These are phyloP conservation scores for Nestor notabilis DNA, from an alignment of 2,113 vertebrate genomes.

Conservation along the genomic window DNA sequence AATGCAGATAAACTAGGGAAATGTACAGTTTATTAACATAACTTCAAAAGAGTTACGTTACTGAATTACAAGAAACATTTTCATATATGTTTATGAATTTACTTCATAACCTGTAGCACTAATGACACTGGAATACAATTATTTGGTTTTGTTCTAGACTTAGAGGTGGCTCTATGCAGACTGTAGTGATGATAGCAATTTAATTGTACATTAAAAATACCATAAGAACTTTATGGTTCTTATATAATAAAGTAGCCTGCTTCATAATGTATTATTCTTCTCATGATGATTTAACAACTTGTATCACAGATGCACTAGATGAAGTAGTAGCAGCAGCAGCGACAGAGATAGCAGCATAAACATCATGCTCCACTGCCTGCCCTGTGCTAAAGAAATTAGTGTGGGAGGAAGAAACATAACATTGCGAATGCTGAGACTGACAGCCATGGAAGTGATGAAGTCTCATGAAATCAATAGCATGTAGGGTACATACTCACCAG, in stretches of 20 bases:
- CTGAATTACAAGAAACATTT: not conserved
- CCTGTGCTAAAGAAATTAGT: not conserved
- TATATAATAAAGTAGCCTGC: not conserved
- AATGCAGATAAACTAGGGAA: not conserved
- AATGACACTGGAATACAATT: not conserved
- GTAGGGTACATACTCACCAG: not conserved
- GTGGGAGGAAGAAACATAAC: not conserved
- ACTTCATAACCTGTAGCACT: not conserved
- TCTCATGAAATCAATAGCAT: slow-evolving; percentile 5
- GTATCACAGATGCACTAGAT: not conserved
- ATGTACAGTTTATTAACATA: not conserved
- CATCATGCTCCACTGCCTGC: slow-evolving; percentile 29
- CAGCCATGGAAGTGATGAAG: not conserved
- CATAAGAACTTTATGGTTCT: not conserved
- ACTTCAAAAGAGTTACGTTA: not conserved
- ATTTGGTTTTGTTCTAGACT: not conserved
- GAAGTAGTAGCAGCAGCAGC: slow-evolving; percentile 9
- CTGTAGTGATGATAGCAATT: not conserved
- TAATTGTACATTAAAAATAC: not conserved
- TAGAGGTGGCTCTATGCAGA: not conserved
- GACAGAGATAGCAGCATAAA: slow-evolving; percentile 19
- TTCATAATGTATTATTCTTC: not conserved
- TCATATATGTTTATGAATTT: not conserved
- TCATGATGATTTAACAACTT: not conserved
- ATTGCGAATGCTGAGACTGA: not conserved